A percentile compares a stretch with the other conserved stretches of the same genome.
Conservation (phyloP, 2,797 vertebrate genomes). For the Bradypodion pumilum region DNA sequence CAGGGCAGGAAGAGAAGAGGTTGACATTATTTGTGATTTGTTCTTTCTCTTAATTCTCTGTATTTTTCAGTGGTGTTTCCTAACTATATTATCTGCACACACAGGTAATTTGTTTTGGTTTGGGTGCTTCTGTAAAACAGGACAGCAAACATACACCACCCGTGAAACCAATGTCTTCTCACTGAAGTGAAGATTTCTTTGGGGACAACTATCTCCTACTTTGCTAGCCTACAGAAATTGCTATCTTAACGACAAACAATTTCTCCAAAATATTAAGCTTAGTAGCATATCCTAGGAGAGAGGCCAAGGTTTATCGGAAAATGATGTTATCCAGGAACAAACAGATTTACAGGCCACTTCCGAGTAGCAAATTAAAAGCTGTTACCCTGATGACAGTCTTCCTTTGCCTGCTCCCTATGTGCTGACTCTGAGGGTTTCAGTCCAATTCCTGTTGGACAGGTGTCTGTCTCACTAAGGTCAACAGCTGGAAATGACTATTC, state of each 20-base stretch:
- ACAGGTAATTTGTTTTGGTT: constrained; percentile 15
- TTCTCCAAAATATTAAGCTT: constrained; percentile 46
- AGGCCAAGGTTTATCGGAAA: constrained; percentile 52
- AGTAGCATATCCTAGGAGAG: constrained; percentile 26
- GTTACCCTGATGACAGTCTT: constrained; percentile 40
- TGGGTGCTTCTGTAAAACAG: not conserved
- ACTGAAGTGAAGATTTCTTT: not conserved
- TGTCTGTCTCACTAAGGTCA: constrained; percentile 48
- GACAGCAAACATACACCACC: not conserved
- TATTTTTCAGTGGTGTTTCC: not conserved
- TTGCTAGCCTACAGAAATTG: not conserved
- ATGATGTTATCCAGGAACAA: constrained; percentile 42
- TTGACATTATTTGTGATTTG: not conserved
- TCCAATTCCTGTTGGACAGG: constrained; percentile 56
- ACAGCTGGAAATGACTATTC: constrained; percentile 67
- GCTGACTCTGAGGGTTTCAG: constrained; percentile 35
- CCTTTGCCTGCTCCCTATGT: constrained; percentile 19
- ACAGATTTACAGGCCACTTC: constrained; percentile 32
- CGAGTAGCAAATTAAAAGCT: constrained; percentile 41
- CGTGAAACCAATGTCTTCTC: not conserved
- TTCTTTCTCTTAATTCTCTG: not conserved
- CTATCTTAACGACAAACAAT: constrained; percentile 49
- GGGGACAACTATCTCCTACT: not conserved
- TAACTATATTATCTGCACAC: not conserved
- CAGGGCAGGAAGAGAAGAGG: too few relatives aligned